Evolutionary conservation across 2,797 vertebrate species (phyloP), one percentile per base, ranked within the genome.

Genomic region (Heliangelus exortis): DNA sequence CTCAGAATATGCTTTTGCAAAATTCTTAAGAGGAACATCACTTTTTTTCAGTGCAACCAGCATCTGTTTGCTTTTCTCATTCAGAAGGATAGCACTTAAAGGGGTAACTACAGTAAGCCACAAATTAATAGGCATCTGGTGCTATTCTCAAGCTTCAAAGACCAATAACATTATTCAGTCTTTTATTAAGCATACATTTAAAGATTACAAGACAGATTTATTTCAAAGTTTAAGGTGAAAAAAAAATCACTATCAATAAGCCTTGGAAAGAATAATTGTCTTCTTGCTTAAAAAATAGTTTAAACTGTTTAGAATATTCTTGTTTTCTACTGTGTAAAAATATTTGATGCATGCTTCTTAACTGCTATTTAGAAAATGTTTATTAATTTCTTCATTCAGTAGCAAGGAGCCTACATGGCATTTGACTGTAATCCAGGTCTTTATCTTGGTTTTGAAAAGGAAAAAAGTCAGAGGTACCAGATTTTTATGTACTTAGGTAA

Each of bases 331-430:
- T 51, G 71, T 16, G 34, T 61, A 87, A 89, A 95, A 93, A 62
- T 53, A 87, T 31, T 59, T 84, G 47, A 51, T 63, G 78, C 50
- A 53, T 29, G 15, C 45, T 95, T 91, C 41, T 95, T 91, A 94
- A 87, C 84, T 63, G 41, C 41, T 86, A 74, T 86, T 94, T 88
- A 92, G 59, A 84, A 93, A 91, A 88, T 28, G n/a, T 92, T 34
- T 81, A 68, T 62, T 87, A 87, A 92, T 67, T 65, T 89, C 66
- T 95, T 84, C 90, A 90, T 77, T 90, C 61, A 65, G 34, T 63
- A 89, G 51, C 29, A 90, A 58, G 95, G 73, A 89, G 95, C 92
- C 86, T 87, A 57, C 63, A 92, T 26, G 47, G 61, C 39, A 67
- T 85, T 92, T 88, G 75, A 87, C 50, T 85, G 66, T 71, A 92